A percentile compares a stretch with the other conserved stretches of the same genome.
Conservation (phyloP, 2,797 vertebrate genomes). For the Pampus argenteus region DNA sequence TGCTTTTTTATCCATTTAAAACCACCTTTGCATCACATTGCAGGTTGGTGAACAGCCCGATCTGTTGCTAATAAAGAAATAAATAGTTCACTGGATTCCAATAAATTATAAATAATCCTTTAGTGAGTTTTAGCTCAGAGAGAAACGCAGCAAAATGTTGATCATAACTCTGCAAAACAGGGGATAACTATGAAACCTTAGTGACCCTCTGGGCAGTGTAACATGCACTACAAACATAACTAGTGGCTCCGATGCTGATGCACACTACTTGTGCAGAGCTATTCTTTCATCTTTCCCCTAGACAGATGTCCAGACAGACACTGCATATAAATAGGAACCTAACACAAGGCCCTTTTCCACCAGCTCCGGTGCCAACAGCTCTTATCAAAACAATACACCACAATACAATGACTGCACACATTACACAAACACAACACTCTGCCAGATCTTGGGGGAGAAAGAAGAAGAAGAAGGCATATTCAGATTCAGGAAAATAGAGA, state of each 20-base stretch:
- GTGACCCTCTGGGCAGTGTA: constrained; percentile 12
- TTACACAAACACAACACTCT: constrained; percentile 70
- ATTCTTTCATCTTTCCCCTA: constrained; percentile 72
- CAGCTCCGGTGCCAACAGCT: constrained; percentile 68
- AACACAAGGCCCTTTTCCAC: constrained; percentile 74
- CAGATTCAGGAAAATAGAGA: constrained; percentile 50
- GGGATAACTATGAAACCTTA: constrained; percentile 12
- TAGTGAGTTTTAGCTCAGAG: neutral
- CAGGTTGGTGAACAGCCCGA: neutral
- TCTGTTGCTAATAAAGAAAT: constrained; percentile 30
- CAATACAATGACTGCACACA: constrained; percentile 77
- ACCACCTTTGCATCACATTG: constrained; percentile 1
- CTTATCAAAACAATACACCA: constrained; percentile 79
- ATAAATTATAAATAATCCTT: constrained; percentile 1
- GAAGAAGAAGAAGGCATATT: constrained; percentile 41
- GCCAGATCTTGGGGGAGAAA: constrained; percentile 55
- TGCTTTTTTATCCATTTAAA: constrained; percentile 51
- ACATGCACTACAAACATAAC: constrained; percentile 48
- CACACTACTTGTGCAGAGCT: constrained; percentile 66
- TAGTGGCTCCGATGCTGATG: constrained; percentile 40
- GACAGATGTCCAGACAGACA: constrained; percentile 83
- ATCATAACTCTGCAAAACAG: constrained; percentile 26
- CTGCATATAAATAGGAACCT: constrained; percentile 80
- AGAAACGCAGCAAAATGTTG: constrained; percentile 7
- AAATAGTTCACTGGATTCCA: neutral